These are phyloP conservation scores for Aphis gossypii DNA, from an alignment of 1,140 invertebrate genomes.

Conservation along the genomic window DNA sequence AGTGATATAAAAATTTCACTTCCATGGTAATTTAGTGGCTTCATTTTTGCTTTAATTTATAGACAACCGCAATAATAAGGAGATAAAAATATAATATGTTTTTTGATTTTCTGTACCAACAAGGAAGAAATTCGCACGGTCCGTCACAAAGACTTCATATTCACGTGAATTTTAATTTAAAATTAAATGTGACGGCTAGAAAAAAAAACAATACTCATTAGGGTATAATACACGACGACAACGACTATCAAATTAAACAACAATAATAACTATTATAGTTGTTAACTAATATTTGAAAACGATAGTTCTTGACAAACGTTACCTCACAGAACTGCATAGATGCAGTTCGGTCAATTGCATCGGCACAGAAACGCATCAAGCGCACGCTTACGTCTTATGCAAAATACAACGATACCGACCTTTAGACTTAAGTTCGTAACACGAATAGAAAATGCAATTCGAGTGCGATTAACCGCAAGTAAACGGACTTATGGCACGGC, in stretches of 20 bases:
- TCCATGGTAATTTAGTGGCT: slow-evolving; percentile 5
- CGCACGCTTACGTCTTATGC: neutral
- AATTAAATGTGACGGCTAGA: neutral
- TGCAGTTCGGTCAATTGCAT: neutral
- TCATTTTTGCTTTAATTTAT: neutral
- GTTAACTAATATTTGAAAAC: neutral
- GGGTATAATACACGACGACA: neutral
- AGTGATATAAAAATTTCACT: slow-evolving; percentile 26
- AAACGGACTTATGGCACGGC: neutral
- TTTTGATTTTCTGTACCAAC: neutral
- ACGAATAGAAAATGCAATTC: neutral
- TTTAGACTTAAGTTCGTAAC: neutral
- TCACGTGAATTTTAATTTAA: neutral
- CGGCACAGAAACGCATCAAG: neutral
- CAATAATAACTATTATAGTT: neutral
- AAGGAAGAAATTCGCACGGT: neutral
- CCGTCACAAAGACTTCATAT: neutral
- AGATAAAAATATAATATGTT: neutral
- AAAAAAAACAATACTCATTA: neutral
- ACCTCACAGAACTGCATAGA: neutral
- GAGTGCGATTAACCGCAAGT: neutral
- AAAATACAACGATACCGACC: neutral
- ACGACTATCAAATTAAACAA: neutral
- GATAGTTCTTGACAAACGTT: neutral
- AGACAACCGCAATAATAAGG: neutral